Conservation (phyloP, 2,888 invertebrate genomes). For the Strigamia crassipes region DNA sequence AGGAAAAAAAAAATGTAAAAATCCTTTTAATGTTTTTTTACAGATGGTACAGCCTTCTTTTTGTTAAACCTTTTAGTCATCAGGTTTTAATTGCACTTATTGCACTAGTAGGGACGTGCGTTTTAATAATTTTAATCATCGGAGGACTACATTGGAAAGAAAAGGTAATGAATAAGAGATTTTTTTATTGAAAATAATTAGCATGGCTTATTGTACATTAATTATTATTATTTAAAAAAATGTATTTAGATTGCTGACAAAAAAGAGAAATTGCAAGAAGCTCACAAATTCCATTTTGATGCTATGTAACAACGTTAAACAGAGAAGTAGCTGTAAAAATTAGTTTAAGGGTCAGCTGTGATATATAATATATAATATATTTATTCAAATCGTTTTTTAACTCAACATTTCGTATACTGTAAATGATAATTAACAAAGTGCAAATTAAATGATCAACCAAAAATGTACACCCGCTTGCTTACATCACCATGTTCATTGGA, state of each 20-base stretch:
- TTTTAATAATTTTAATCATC: conserved; percentile 82
- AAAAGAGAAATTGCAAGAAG: conserved; percentile 76
- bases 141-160: conserved; percentile 88
- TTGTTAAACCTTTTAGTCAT: conserved; percentile 87
- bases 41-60: conserved; percentile 85
- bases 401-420: not conserved
- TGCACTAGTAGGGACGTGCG: conserved; percentile 83
- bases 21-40: not conserved
- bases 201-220: not conserved
- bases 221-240: not conserved
- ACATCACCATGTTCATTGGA: conserved; percentile 59
- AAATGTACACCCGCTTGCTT: not conserved
- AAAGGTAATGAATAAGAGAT: conserved; percentile 58
- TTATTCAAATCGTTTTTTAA: not conserved
- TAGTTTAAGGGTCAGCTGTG: conserved; percentile 8
- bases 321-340: not conserved
- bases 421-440: conserved; percentile 5
- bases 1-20: not conserved
- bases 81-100: conserved; percentile 88
- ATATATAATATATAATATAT: not conserved
- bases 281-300: conserved; percentile 83
- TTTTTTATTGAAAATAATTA: not conserved
- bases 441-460: not conserved
- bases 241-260: conserved; percentile 69
- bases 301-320: conserved; percentile 67